Conservation (phyloP, 2,797 vertebrate genomes). For the Ceryle rudis region DNA sequence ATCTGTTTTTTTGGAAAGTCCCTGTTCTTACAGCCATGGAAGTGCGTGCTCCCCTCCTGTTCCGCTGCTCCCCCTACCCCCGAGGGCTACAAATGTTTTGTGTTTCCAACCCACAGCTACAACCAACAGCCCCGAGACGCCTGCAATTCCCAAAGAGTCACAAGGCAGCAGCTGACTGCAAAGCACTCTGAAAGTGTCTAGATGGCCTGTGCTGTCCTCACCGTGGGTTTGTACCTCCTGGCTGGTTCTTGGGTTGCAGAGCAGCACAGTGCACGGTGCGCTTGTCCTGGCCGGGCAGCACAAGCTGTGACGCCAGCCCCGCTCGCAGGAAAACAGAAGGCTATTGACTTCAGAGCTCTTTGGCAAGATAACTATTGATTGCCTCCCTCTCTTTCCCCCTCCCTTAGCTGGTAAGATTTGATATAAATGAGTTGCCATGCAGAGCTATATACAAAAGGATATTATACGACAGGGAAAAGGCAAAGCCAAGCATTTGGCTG, state of each 20-base stretch:
- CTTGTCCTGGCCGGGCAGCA: not conserved
- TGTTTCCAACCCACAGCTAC: not conserved
- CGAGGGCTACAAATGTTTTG: fast-evolving
- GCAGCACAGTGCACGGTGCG: fast-evolving
- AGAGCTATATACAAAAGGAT: not conserved
- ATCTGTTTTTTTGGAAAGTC: not conserved
- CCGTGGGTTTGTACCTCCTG: not conserved
- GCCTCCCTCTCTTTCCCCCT: not conserved
- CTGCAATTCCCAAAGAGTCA: fast-evolving
- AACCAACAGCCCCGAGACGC: not conserved
- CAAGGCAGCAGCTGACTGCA: not conserved
- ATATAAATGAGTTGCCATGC: constrained; percentile 21
- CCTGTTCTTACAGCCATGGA: not conserved
- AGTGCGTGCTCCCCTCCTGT: fast-evolving
- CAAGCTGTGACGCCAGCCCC: fast-evolving
- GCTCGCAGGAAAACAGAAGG: fast-evolving
- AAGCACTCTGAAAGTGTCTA: not conserved
- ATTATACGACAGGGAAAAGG: not conserved
- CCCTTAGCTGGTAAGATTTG: not conserved
- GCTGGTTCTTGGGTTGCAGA: fast-evolving
- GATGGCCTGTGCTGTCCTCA: fast-evolving
- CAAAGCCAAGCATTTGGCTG: constrained; percentile 35
- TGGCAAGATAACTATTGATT: constrained; percentile 1
- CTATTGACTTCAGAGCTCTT: not conserved
- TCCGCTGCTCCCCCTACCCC: not conserved